Conservation (phyloP, 2,888 invertebrate species). For the Mimas tiliae region DNA sequence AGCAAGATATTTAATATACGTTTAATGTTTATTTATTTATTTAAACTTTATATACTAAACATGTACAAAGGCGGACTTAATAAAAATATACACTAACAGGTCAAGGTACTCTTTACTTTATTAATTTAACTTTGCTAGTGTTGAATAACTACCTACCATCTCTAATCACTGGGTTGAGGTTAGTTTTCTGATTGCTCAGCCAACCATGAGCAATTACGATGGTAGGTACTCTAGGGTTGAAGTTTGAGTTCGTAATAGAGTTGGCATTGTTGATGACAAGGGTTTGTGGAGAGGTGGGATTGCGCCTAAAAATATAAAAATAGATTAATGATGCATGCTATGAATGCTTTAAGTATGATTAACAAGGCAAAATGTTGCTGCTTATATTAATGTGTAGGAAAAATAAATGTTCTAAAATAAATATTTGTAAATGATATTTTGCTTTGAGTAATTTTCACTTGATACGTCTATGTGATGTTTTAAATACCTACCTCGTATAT, state of each 20-base stretch:
- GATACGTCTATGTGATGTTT: background rate
- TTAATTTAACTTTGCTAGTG: background rate
- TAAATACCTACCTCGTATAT: conserved; percentile 42
- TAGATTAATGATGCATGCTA: background rate
- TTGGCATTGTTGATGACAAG: conserved; percentile 51
- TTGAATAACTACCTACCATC: conserved; percentile 45
- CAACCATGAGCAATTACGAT: conserved; percentile 57
- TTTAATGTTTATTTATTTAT: no score
- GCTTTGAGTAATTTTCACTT: no score
- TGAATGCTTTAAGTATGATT: no score
- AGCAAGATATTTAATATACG: no score
- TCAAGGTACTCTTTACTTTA: no score
- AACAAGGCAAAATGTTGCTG: no score
- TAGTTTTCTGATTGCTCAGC: conserved; percentile 52
- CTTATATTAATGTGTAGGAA: no score
- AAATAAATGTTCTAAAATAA: no score
- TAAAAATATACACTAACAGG: no score
- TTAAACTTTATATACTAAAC: no score
- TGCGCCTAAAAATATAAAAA: conserved; percentile 48
- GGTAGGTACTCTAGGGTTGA: conserved; percentile 45
- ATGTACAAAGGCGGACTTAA: no score
- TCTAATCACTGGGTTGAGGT: conserved; percentile 56
- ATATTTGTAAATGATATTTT: no score
- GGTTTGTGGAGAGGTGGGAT: conserved; percentile 49
- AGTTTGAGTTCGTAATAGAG: conserved; percentile 58